Evolutionary conservation across 2,797 vertebrate species (phyloP).

Genomic region (Megalops cyprinoides): DNA sequence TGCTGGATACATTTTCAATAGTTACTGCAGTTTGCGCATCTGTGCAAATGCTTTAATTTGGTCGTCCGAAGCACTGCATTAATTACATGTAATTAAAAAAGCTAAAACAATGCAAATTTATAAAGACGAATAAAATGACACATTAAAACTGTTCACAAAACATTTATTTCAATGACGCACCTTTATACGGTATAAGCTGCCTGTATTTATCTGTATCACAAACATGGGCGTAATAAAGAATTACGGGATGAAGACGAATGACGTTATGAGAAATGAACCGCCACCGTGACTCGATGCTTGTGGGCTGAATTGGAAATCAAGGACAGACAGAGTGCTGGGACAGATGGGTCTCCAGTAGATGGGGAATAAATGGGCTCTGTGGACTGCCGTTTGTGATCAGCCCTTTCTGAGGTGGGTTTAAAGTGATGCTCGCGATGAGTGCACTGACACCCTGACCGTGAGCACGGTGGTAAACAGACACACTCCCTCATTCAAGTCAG

Average conservation of each 20-base stretch:
- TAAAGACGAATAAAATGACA: neutral
- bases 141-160: neutral
- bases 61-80: neutral
- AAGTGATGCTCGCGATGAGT: neutral
- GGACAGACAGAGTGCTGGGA: neutral
- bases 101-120: neutral
- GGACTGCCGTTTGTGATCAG: neutral
- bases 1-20: neutral
- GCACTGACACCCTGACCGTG: neutral
- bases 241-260: neutral
- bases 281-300: neutral
- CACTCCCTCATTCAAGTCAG: neutral
- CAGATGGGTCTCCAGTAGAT: neutral
- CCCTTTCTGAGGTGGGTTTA: neutral
- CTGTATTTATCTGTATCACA: slow-evolving; percentile 12
- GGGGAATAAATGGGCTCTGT: no score
- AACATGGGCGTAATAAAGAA: neutral
- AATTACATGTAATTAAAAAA: neutral
- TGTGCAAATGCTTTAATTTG: slow-evolving; percentile 7
- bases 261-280: neutral
- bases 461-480: neutral
- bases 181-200: slow-evolving; percentile 12
- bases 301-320: neutral
- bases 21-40: neutral
- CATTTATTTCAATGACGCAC: neutral